Evolutionary conservation across 2,113 vertebrate species (phyloP), one percentile per base, ranked within the genome.

Genomic region (Ageneiosus marmoratus): DNA sequence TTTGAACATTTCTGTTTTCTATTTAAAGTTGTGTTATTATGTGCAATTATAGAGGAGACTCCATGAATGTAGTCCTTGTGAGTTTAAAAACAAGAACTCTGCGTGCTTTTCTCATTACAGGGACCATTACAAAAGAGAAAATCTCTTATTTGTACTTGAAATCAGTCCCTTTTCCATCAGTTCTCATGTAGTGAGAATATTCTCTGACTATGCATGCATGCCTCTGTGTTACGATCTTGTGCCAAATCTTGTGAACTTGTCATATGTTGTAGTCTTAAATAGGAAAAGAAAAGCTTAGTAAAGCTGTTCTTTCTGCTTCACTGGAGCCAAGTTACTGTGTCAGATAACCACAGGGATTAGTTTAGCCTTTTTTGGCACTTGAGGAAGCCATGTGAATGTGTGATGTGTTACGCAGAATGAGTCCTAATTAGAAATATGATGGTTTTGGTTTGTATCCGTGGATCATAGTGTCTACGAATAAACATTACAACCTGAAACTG

Each of bases 1-100:
- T 78, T 78, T 13, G 18, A 60, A 22, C n/a, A n/a, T n/a, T n/a
- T n/a, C 70, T 41, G 41, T 2, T 73, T 65, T 84, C 55, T 67
- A 6, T 74, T 12, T 77, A 15, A 34, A 48, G 8, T 5, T 67
- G 22, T 65, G 63, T 18, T 53, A 32, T 8, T 50, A 24, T 48
- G 32, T 16, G 12, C 13, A 37, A 58, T 60, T 3, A 0, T 15
- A 41, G 37, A 41, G 37, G 37, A 41, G 37, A 41, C 37, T 27
- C 7, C 22, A 2, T 41, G 12, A 41, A 72, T 0, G 48, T 12
- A 50, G 12, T 50, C 37, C 37, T 41, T 41, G 37, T 41, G 37
- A 5, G 48, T 50, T 50, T 13, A 50, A 50, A 41, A 41, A 2
- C 5, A 5, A 41, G 37, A 41, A 2, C 12, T 11, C 2, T 50